Conservation (phyloP, 2,888 invertebrate species). For the Merodon equestris region DNA sequence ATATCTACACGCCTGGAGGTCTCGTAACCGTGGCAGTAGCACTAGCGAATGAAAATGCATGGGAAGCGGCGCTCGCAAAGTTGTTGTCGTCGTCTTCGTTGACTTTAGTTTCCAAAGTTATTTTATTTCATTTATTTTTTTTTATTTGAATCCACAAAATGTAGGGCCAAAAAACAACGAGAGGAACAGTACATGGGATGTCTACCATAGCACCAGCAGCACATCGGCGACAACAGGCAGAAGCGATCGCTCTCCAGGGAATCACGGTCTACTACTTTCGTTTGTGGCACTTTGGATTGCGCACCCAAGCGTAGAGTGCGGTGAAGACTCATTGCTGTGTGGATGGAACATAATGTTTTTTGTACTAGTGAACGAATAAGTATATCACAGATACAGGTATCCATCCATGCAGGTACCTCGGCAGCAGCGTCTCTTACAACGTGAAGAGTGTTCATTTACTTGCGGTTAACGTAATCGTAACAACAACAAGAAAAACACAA, state of each 20-base stretch:
- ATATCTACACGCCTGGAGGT: constrained; percentile 50
- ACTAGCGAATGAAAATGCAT: constrained; percentile 42
- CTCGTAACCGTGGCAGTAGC: constrained; percentile 41
- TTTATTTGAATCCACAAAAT: constrained; percentile 53
- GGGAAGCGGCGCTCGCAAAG: constrained; percentile 58
- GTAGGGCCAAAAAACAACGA: constrained; percentile 46
- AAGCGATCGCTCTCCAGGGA: constrained; percentile 66
- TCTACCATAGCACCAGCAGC: constrained; percentile 1
- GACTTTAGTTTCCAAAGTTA: constrained; percentile 44
- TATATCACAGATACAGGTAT: constrained; percentile 48
- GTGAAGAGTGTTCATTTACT: constrained; percentile 43
- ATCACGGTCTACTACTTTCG: constrained; percentile 68
- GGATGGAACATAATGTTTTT: constrained; percentile 37
- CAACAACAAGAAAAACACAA: constrained; percentile 10
- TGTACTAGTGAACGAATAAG: constrained; percentile 26
- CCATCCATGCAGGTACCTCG: constrained; percentile 8
- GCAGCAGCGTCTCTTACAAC: constrained; percentile 16
- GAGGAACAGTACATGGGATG: constrained; percentile 34
- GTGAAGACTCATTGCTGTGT: constrained; percentile 47
- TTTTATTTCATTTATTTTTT: constrained; percentile 8
- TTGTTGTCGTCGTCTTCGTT: constrained; percentile 27
- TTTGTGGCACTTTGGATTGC: constrained; percentile 65
- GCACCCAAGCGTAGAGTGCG: constrained; percentile 62
- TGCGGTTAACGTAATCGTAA: constrained; percentile 53
- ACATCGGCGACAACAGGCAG: constrained; percentile 19